phyloP scores from a whole-genome alignment of 2,888 invertebrate genomes.

The Sialis fuliginosa region DNA sequence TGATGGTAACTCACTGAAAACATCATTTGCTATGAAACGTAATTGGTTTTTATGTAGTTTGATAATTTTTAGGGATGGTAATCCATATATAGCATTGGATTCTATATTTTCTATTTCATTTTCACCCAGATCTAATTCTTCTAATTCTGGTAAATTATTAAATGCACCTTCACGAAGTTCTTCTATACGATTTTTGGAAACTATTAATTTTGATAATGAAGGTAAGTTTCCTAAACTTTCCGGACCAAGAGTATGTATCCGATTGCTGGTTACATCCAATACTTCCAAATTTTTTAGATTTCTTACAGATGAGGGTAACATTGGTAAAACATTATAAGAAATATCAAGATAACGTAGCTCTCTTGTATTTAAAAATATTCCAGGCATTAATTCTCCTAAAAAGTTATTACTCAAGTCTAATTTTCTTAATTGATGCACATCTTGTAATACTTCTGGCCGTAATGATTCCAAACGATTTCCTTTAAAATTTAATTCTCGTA shows the following conservation, averaged over 20 bases:
- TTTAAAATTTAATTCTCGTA: constrained; percentile 54
- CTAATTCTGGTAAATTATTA: constrained; percentile 47
- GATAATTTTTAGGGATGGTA: constrained; percentile 39
- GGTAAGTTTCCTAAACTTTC: constrained; percentile 51
- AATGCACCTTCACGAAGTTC: constrained; percentile 56
- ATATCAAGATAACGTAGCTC: constrained; percentile 57
- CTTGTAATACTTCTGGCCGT: constrained; percentile 47
- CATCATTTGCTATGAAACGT: constrained; percentile 54
- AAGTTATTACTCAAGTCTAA: constrained; percentile 62
- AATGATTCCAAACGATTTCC: constrained; percentile 59
- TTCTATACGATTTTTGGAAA: constrained; percentile 57
- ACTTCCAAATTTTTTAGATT: constrained; percentile 48
- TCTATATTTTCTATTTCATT: constrained; percentile 63
- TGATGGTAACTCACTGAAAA: constrained; percentile 58
- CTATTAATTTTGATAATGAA: constrained; percentile 48
- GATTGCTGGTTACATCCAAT: constrained; percentile 63
- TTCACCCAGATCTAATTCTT: constrained; percentile 60
- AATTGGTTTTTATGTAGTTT: constrained; percentile 52
- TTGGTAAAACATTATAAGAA: constrained; percentile 57
- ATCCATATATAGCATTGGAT: constrained; percentile 44
- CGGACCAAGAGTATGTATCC: constrained; percentile 48
- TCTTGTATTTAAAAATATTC: constrained; percentile 40
- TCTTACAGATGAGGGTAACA: constrained; percentile 52
- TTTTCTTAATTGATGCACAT: constrained; percentile 41
- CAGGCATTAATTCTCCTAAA: constrained; percentile 46